A percentile compares a stretch with the other conserved stretches of the same genome.
These are phyloP conservation scores for Holocentrus rufus DNA, from an alignment of 2,797 vertebrate genomes.

Conservation along the genomic window DNA sequence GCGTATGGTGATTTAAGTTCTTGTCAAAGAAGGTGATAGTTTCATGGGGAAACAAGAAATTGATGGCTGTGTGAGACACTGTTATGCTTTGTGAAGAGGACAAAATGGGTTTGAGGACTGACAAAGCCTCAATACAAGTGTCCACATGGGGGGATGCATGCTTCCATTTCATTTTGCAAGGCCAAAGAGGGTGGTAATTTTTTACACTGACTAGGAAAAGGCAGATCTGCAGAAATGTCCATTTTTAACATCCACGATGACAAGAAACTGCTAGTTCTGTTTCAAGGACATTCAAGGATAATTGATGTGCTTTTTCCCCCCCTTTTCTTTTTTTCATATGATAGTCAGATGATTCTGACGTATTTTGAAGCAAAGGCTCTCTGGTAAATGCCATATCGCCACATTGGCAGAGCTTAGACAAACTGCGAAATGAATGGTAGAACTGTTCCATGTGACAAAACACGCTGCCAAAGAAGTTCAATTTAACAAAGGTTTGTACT, in stretches of 20 bases:
- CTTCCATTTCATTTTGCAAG: constrained; percentile 19
- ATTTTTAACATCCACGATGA: neutral
- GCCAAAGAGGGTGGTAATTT: neutral
- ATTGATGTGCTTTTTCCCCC: neutral
- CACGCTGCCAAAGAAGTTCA: neutral
- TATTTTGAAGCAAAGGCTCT: neutral
- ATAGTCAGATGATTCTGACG: neutral
- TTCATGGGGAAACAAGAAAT: neutral
- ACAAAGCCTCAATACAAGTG: constrained; percentile 39
- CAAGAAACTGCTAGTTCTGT: constrained; percentile 1
- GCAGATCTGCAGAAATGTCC: neutral
- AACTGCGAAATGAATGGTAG: neutral
- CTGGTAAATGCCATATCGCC: neutral
- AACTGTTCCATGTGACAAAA: neutral
- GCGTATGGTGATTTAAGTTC: neutral
- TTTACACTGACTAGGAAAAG: neutral
- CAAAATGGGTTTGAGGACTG: constrained; percentile 6
- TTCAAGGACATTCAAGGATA: neutral
- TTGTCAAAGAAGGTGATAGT: no score
- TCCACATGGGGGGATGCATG: neutral
- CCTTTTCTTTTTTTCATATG: neutral
- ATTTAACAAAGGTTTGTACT: neutral
- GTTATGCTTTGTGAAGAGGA: neutral
- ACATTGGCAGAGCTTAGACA: neutral
- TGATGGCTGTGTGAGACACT: neutral